Conservation (phyloP, 1,140 invertebrate species). For the Drosophila lini region DNA sequence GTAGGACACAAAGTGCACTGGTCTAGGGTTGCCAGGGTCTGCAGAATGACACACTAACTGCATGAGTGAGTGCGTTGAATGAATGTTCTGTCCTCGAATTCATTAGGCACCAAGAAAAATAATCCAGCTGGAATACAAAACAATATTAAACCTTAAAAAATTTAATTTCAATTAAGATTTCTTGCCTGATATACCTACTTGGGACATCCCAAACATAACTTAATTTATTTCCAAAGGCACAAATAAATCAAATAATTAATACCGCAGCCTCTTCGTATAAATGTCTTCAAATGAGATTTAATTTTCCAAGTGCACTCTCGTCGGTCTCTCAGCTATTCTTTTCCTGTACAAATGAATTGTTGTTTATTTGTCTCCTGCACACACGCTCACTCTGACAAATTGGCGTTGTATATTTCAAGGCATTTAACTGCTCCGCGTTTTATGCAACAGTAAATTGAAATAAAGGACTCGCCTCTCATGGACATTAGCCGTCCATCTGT, state of each 20-base stretch:
- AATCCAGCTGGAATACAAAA: too few relatives aligned
- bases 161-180: not conserved
- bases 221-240: not conserved
- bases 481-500: constrained; percentile 2
- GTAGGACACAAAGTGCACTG: constrained; percentile 38
- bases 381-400: constrained; percentile 55
- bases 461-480: constrained; percentile 46
- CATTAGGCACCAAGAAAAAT: constrained; percentile 11
- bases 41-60: constrained; percentile 67
- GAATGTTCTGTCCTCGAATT: constrained; percentile 32
- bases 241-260: not conserved
- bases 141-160: not conserved
- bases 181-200: not conserved
- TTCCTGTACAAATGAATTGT: constrained; percentile 66
- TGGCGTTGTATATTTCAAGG: constrained; percentile 52
- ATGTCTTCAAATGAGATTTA: not conserved
- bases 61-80: constrained; percentile 74
- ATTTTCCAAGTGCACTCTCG: constrained; percentile 24
- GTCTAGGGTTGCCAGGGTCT: constrained; percentile 20
- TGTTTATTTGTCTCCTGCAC: constrained; percentile 69
- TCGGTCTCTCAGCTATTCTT: constrained; percentile 6
- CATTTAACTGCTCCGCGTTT: constrained; percentile 64
- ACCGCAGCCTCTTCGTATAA: not conserved
- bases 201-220: rapidly evolving
- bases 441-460: constrained; percentile 73